Evolutionary conservation across 2,888 invertebrate species (phyloP).

Genomic region (Eupithecia inturbata): DNA sequence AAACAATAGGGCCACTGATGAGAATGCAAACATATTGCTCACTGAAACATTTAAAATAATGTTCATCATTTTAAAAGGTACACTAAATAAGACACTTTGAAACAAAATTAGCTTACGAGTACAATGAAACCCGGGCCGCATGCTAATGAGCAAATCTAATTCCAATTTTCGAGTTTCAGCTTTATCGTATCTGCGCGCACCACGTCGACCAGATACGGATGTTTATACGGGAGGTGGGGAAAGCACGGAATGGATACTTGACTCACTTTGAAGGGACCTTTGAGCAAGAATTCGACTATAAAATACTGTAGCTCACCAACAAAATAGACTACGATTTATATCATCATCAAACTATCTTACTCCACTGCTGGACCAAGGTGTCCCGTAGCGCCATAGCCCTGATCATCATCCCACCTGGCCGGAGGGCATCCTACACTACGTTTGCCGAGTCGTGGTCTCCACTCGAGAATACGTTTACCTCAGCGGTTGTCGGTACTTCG

Average conservation of each 20-base stretch:
- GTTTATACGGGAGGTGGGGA: neutral
- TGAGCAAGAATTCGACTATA: neutral
- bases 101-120: constrained; percentile 27
- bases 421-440: too few relatives aligned
- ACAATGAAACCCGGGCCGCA: constrained; percentile 26
- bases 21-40: neutral
- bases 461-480: too few relatives aligned
- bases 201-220: neutral
- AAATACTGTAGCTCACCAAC: neutral
- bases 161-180: constrained; percentile 44
- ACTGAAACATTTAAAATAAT: neutral
- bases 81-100: neutral
- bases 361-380: too few relatives aligned
- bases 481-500: too few relatives aligned
- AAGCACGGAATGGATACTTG: neutral
- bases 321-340: neutral
- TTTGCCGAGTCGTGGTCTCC: too few relatives aligned
- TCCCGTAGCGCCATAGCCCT: too few relatives aligned
- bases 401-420: too few relatives aligned
- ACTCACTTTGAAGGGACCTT: neutral
- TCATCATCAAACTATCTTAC: too few relatives aligned
- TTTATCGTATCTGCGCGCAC: constrained; percentile 33
- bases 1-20: too few relatives aligned
- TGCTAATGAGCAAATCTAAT: constrained; percentile 43
- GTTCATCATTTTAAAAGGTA: neutral